Evolutionary conservation across 2,888 invertebrate genomes (phyloP), one percentile per base, ranked within the genome.

Genomic region (Blastobasis lacticolella): DNA sequence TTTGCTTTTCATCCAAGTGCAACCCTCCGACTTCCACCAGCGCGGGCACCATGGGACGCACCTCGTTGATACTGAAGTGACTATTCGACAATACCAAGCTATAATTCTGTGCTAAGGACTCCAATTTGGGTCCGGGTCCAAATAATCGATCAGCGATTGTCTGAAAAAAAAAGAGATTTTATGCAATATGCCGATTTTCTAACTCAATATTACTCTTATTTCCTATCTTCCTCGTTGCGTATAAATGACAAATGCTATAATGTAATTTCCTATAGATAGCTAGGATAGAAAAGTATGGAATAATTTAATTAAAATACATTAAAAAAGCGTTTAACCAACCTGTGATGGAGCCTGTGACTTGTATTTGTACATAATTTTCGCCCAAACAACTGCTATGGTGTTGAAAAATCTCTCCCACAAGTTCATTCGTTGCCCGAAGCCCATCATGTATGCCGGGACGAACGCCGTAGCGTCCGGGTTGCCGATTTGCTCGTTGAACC

Each of bases 401-500:
- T 90, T 90, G 10, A 73, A 57, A 45, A 89, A 68, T 62, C 90
- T 72, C 62, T 90, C 82, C 69, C 76, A 83, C 23, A 90, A 64
- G 6, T 63, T 78, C 90, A 91, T 90, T 41, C 73, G 70, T 53
- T 88, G 82, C 23, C 84, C 84, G 56, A 73, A 89, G 5, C 87
- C 79, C 59, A 85, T 76, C 80, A 90, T 89, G 60, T 90, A 90
- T 37, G 86, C 88, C 0, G 91, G 89, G 45, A 90, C 86, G 56
- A 90, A 90, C 0, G 91, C 76, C 0, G 90, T 88, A 46, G 89
- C 88, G 55, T 90, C 89, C 5, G 91, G 90, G 59, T 90, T 90
- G 0, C 90, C 91, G 45, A 91, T 67, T 51, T 90, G 84, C 38
- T 88, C 86, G 52, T 88, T 86, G 5, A 88, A 78, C 91, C 91